phyloP scores from a whole-genome alignment of 2,797 vertebrate species.

The Trichosurus vulpecula region DNA sequence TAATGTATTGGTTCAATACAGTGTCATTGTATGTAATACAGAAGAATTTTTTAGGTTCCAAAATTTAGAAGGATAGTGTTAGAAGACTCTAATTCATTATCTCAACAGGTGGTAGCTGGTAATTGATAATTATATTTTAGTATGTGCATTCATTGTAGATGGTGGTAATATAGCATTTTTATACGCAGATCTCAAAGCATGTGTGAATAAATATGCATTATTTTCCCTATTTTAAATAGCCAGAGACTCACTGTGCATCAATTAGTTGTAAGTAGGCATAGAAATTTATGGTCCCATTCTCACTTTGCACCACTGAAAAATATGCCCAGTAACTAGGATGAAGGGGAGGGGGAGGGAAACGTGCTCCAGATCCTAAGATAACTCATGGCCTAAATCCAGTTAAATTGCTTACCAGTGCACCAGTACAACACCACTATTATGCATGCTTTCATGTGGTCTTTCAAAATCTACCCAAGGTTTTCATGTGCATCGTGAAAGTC shows the following conservation, averaged over 20 bases:
- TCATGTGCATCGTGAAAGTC: neutral
- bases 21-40: slow-evolving; percentile 44
- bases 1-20: slow-evolving; percentile 67
- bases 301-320: slow-evolving; percentile 62
- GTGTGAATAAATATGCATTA: slow-evolving; percentile 82
- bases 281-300: slow-evolving; percentile 68
- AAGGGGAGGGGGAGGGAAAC: slow-evolving; percentile 32
- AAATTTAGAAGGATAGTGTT: slow-evolving; percentile 74
- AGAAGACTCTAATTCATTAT: slow-evolving; percentile 70
- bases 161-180: slow-evolving; percentile 78
- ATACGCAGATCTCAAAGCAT: slow-evolving; percentile 80
- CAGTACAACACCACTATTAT: neutral
- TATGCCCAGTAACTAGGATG: slow-evolving; percentile 52
- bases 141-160: slow-evolving; percentile 79
- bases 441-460: neutral
- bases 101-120: slow-evolving; percentile 80
- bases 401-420: neutral
- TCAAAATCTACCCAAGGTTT: neutral
- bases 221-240: slow-evolving; percentile 79
- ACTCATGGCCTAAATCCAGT: neutral
- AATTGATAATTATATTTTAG: slow-evolving; percentile 81
- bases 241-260: slow-evolving; percentile 75
- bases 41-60: slow-evolving; percentile 68
- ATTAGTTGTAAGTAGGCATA: slow-evolving; percentile 75
- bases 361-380: slow-evolving; percentile 56